Evolutionary conservation across 2,113 vertebrate species (phyloP).

Genomic region (Phasianus colchicus): DNA sequence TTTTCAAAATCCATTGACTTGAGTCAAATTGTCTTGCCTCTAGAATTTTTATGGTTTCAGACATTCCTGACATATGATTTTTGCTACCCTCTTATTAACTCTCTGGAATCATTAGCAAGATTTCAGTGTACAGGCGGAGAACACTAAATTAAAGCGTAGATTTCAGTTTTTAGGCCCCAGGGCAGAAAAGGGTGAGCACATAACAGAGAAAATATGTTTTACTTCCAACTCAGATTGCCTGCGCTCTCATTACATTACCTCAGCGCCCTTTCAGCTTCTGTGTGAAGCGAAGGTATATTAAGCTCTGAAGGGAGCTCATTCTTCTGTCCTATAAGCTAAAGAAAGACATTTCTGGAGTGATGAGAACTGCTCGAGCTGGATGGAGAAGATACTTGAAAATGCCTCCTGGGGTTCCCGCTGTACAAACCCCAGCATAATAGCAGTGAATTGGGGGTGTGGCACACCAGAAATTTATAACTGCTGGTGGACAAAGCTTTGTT

Average conservation of each 20-base stretch:
- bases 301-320: slow-evolving; percentile 63
- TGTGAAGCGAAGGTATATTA: slow-evolving; percentile 38
- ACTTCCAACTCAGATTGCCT: slow-evolving; percentile 58
- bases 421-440: background rate
- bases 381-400: slow-evolving; percentile 50
- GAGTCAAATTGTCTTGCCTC: slow-evolving; percentile 19
- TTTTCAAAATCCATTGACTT: slow-evolving; percentile 49
- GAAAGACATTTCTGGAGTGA: slow-evolving; percentile 39
- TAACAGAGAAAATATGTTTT: slow-evolving; percentile 68
- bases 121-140: slow-evolving; percentile 33
- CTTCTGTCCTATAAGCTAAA: slow-evolving; percentile 24
- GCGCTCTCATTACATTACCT: slow-evolving; percentile 50
- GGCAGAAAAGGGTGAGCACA: slow-evolving; percentile 67
- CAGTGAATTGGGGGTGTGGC: background rate
- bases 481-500: slow-evolving; percentile 22
- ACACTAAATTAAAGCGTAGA: slow-evolving; percentile 67
- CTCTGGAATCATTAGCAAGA: slow-evolving; percentile 36
- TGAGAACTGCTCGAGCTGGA: slow-evolving; percentile 42
- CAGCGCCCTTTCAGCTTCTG: background rate
- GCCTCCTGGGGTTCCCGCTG: slow-evolving; percentile 19
- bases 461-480: slow-evolving; percentile 29
- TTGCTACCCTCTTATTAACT: slow-evolving; percentile 52
- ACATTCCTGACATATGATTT: slow-evolving; percentile 31
- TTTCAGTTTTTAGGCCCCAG: slow-evolving; percentile 59
- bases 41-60: slow-evolving; percentile 35